Percentiles rank a stretch among this genome's conserved stretches.
Conservation (phyloP, 92 coral and sea anemone genomes). For the Parazoanthus darwini region DNA sequence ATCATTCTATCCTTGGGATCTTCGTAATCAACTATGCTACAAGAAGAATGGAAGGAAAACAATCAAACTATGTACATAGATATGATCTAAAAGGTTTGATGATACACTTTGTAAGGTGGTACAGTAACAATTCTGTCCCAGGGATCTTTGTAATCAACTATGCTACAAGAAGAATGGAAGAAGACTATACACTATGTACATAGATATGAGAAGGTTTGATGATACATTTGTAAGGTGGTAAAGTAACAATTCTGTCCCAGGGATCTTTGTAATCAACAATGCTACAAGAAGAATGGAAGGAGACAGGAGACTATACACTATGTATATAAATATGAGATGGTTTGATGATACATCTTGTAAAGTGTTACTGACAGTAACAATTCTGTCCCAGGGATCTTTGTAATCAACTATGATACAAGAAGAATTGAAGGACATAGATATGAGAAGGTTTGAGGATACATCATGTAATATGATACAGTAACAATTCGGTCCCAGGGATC, state of each 20-base stretch:
- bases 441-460: background rate
- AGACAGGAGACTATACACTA: no score
- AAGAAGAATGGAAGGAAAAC: background rate
- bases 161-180: background rate
- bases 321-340: background rate
- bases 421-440: background rate
- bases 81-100: background rate
- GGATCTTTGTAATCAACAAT: conserved; percentile 72
- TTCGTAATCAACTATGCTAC: conserved; percentile 76
- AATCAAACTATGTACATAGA: background rate
- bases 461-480: conserved; percentile 31
- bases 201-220: background rate
- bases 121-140: conserved; percentile 77
- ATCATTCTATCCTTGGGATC: conserved; percentile 88
- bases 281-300: background rate
- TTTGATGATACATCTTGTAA: no score
- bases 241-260: conserved; percentile 74
- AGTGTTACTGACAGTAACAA: conserved; percentile 56
- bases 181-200: background rate
- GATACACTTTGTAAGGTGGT: no score
- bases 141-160: conserved; percentile 56
- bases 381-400: conserved; percentile 77
- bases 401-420: no score
- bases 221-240: background rate
- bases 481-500: conserved; percentile 82